Evolutionary conservation across 2,797 vertebrate genomes (phyloP), one percentile per base, ranked within the genome.

Genomic region (Danio albolineatus): DNA sequence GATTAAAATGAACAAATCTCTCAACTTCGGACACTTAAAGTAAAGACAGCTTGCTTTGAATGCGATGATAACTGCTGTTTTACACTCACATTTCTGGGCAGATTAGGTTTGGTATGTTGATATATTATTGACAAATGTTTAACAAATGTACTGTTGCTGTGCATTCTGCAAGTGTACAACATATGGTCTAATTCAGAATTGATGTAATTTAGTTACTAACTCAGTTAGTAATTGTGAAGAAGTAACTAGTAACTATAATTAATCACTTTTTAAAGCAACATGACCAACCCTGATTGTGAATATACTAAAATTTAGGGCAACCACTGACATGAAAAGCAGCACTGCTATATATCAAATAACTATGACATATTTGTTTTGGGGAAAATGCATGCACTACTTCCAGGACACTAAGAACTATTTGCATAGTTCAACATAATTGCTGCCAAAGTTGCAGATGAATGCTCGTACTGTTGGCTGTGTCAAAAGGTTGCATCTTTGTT

Each of bases 401-500:
- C 36, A 65, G 38, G 17, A 57, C 13, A 41, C 13, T 28, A 39
- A 57, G 7, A 54, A 28, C 28, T 28, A 73, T 74, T 21, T 44
- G 65, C 65, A 51, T 49, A 44, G 51, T 36, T 76, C 59, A 57
- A 17, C 36, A 44, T 17, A 67, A 67, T 67, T 44, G 54, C 38
- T 71, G 66, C 28, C 70, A 66, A 72, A 46, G 46, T 73, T 48
- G 10, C 57, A 48, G 17, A 59, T 66, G 43, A 21, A 43, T 43
- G 43, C 4, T 66, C 36, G 39, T 56, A 5, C 38, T 17, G 6
- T 75, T 60, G 38, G 64, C 56, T n/a, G 28, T 38, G 21, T 49
- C 54, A 60, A 38, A 60, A 74, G 10, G 48, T 36, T 54, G 6
- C 12, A 2, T 38, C 53, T 49, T 4, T 14, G 14, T 54, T 48